These are phyloP conservation scores for Pseudonaja textilis DNA, from an alignment of 2,113 vertebrate species.

Conservation along the genomic window DNA sequence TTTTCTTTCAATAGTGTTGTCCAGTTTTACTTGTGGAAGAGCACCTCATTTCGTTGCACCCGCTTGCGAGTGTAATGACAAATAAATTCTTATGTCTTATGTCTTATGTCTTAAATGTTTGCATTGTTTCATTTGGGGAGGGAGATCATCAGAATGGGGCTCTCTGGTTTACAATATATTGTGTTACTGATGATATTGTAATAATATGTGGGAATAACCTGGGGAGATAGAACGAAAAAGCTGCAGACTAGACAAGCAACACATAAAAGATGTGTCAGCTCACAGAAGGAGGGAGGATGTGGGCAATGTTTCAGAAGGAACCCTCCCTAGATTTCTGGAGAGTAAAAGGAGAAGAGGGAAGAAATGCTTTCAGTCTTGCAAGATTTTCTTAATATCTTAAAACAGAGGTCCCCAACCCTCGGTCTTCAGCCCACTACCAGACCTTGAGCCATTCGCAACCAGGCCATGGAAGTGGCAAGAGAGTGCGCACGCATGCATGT, in stretches of 20 bases:
- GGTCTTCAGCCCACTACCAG: accelerated
- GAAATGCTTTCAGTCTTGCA: not conserved
- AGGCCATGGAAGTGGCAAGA: not conserved
- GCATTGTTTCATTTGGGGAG: not conserved
- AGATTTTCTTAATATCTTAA: not conserved
- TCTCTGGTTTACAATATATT: not conserved
- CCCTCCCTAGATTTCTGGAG: not conserved
- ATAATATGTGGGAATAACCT: not conserved
- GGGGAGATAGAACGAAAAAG: not conserved
- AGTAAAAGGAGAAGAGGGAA: not conserved
- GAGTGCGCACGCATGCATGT: accelerated
- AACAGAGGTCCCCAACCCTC: not conserved
- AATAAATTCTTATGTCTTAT: no score
- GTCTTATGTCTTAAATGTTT: no score
- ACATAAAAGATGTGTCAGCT: not conserved
- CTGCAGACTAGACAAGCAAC: not conserved
- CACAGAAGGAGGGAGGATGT: not conserved
- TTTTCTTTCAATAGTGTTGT: no score
- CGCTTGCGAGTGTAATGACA: no score
- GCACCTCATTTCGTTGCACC: no score
- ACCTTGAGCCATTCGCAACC: not conserved
- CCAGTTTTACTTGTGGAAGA: no score
- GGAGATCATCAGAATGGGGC: not conserved
- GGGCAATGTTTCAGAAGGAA: not conserved
- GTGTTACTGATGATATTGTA: not conserved